Percentiles rank a stretch among this genome's conserved stretches.
Conservation (phyloP, 2,797 vertebrate genomes). For the Argentina silus region DNA sequence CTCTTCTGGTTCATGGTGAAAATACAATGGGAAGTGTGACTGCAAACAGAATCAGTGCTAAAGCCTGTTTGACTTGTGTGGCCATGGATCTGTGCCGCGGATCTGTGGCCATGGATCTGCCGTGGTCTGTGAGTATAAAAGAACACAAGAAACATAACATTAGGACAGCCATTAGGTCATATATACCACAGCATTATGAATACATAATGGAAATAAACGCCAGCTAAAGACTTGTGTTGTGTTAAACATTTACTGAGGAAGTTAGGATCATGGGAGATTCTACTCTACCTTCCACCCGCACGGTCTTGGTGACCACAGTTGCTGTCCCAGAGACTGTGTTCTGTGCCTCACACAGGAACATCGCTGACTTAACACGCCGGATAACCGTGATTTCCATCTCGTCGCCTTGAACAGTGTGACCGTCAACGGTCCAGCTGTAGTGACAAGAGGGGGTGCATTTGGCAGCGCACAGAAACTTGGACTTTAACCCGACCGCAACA, state of each 20-base stretch:
- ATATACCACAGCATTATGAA: neutral
- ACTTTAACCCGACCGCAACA: constrained; percentile 14
- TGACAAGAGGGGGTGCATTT: constrained; percentile 50
- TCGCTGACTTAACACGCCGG: constrained; percentile 24
- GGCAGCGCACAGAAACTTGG: constrained; percentile 37
- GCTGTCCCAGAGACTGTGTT: too few species aligned
- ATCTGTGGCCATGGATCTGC: neutral
- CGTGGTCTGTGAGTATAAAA: neutral
- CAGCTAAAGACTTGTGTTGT: too few species aligned
- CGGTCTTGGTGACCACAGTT: constrained; percentile 15
- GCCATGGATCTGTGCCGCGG: neutral
- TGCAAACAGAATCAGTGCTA: constrained; percentile 29
- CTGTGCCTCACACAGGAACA: constrained; percentile 50
- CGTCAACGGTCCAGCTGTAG: neutral
- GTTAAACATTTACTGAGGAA: too few species aligned
- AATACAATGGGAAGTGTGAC: constrained; percentile 12
- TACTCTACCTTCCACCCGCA: constrained; percentile 40
- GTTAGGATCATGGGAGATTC: too few species aligned
- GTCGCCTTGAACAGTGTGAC: constrained; percentile 26
- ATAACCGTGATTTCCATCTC: constrained; percentile 43
- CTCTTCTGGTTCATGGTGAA: constrained; percentile 20
- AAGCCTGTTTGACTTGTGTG: constrained; percentile 13
- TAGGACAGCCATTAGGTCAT: neutral
- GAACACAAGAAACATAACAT: constrained; percentile 3
- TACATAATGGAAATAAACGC: neutral